Percentiles rank a stretch among this genome's conserved stretches.
Evolutionary conservation across 2,113 vertebrate species (phyloP).

Genomic region (pig (Sus scrofa)): T2T-Sscrofa CM000829.6:23762501-23763000

Average conservation of each 20-base stretch:
- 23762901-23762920: neutral
- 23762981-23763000: neutral
- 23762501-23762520: neutral
- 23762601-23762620: constrained; percentile 64
- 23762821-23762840: neutral
- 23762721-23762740: neutral
- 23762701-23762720: constrained; percentile 24
- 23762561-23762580: constrained; percentile 55
- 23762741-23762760: neutral
- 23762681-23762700: constrained; percentile 34
- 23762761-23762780: neutral
- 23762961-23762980: neutral
- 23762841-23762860: neutral
- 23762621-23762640: neutral
- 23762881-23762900: neutral
- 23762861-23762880: neutral
- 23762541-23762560: neutral
- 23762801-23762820: neutral
- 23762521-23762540: neutral
- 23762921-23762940: neutral
- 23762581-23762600: constrained; percentile 43
- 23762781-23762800: neutral
- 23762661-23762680: constrained; percentile 55
- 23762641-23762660: constrained; percentile 71
- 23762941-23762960: neutral